phyloP scores from a whole-genome alignment of 2,888 invertebrate genomes.

The Polia nebulosa region DNA sequence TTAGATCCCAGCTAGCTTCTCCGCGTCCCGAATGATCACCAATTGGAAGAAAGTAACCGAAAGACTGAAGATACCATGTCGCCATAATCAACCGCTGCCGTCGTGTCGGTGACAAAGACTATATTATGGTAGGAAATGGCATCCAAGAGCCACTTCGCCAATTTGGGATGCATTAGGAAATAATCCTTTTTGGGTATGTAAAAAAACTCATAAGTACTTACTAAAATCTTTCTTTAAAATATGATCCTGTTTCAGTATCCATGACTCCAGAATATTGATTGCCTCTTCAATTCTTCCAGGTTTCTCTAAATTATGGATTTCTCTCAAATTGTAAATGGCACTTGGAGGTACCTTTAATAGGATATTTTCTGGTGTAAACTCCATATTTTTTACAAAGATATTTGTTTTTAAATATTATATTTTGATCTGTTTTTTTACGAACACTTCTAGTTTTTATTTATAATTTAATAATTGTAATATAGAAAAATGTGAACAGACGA shows the following conservation, averaged over 20 bases:
- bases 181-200: no score
- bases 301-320: slow-evolving; percentile 69
- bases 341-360: slow-evolving; percentile 63
- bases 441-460: background rate
- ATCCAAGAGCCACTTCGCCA: no score
- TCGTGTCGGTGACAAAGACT: no score
- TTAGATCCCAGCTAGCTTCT: no score
- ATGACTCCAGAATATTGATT: slow-evolving; percentile 71
- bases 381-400: background rate
- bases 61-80: no score
- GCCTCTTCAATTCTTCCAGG: slow-evolving; percentile 69
- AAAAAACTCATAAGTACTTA: slow-evolving; percentile 46
- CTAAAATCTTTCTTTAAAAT: slow-evolving; percentile 70
- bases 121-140: no score
- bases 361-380: slow-evolving; percentile 39
- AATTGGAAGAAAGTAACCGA: no score
- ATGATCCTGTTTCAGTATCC: slow-evolving; percentile 73
- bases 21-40: no score
- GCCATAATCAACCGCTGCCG: no score
- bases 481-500: background rate
- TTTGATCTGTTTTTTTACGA: background rate
- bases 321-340: slow-evolving; percentile 66
- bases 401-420: no score
- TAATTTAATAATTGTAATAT: background rate
- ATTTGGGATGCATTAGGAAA: no score